Evolutionary conservation across 2,113 vertebrate species (phyloP), one percentile per base, ranked within the genome.

Genomic region (Felis chaus): DNA sequence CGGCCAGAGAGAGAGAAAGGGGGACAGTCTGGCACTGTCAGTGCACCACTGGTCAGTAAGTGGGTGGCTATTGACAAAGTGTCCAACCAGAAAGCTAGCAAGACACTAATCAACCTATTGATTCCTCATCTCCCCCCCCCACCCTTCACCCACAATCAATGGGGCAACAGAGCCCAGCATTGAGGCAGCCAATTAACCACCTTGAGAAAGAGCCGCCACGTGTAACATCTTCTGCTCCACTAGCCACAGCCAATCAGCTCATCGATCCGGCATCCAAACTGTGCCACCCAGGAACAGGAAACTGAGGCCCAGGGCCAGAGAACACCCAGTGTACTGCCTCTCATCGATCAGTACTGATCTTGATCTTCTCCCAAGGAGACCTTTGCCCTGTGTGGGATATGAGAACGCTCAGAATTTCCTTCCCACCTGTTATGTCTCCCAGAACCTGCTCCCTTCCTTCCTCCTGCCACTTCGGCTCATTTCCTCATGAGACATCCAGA

Each of bases 71-170:
- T 99, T 98, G 99, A 99, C 99, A 98, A 99, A 98, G 98, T 99
- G 99, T 99, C 99, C 99, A 98, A 98, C 98, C 98, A 98, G 99
- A 99, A 98, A 99, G 99, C 99, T 99, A 96, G 98, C 98, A 98
- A 99, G 99, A 99, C 99, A 99, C 99, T 99, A 99, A 99, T 99
- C 99, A 99, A 98, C 98, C 98, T 98, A 99, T 99, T 98, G 99
- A 99, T 99, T 98, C 97, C 94, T 91, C 85, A 74, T 94, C 95
- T 90, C 95, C 79, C 78, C 78, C 41, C 68, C 73, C 45, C 78
- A 69, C 65, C 89, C 95, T 93, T 92, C 31, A 53, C 88, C 98
- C 0, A 96, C 97, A 99, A 99, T 99, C 99, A 98, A 99, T 99
- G 98, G 98, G 97, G 98, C 98, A 96, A 98, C 99, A 99, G 98